Conservation (phyloP, 2,888 invertebrate genomes). For the Drosophila maculinotata region DNA sequence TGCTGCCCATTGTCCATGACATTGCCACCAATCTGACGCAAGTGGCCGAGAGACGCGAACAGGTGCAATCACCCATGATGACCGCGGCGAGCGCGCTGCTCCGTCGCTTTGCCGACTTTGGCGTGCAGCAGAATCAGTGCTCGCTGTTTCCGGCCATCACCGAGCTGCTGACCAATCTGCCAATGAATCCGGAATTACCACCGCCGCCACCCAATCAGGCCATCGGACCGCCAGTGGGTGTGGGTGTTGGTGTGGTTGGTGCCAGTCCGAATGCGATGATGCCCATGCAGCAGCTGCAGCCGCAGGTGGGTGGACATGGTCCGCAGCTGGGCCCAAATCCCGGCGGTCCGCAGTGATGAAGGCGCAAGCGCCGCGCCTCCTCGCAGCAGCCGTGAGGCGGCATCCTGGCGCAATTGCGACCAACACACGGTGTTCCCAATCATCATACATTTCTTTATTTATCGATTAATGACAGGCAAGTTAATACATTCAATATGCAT, state of each 20-base stretch:
- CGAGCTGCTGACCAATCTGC: constrained; percentile 93
- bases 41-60: constrained; percentile 93
- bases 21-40: constrained; percentile 93
- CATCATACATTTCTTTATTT: constrained; percentile 41
- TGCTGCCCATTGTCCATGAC: constrained; percentile 96
- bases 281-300: constrained; percentile 86
- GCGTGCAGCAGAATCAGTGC: constrained; percentile 92
- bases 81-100: constrained; percentile 88
- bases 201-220: constrained; percentile 87
- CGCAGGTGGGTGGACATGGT: constrained; percentile 81
- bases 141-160: constrained; percentile 96
- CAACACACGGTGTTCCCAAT: constrained; percentile 13
- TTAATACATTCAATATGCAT: constrained; percentile 26
- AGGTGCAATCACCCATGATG: constrained; percentile 87
- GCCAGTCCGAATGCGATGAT: constrained; percentile 87
- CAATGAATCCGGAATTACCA: constrained; percentile 91
- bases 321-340: constrained; percentile 83
- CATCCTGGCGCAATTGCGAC: constrained; percentile 52
- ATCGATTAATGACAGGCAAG: constrained; percentile 34
- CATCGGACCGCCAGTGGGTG: constrained; percentile 85
- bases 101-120: constrained; percentile 91
- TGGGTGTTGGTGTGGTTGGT: constrained; percentile 81
- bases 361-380: constrained; percentile 84
- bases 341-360: constrained; percentile 84
- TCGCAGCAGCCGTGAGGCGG: constrained; percentile 66